Evolutionary conservation across 2,797 vertebrate genomes (phyloP).

Genomic region (Bradypodion ventrale): DNA sequence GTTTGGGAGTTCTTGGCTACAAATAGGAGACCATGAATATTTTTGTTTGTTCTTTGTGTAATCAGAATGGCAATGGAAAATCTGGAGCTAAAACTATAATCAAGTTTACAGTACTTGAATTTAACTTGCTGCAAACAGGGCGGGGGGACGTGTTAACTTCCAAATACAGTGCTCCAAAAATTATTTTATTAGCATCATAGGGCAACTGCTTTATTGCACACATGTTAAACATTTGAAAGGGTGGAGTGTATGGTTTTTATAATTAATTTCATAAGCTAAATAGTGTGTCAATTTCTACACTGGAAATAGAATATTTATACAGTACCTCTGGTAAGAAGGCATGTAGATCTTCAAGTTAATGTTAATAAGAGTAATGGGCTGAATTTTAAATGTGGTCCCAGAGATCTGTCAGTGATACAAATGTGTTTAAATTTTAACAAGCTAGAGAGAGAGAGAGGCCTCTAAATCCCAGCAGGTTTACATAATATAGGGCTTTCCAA

Average conservation of each 20-base stretch:
- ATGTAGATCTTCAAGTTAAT: slow-evolving; percentile 29
- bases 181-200: slow-evolving; percentile 42
- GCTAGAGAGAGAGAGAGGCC: slow-evolving; percentile 36
- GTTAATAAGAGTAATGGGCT: slow-evolving; percentile 27
- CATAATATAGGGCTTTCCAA: slow-evolving; percentile 48
- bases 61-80: slow-evolving; percentile 77
- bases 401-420: slow-evolving; percentile 45
- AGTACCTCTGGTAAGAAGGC: not conserved
- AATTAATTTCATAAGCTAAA: slow-evolving; percentile 45
- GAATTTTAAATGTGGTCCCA: slow-evolving; percentile 55
- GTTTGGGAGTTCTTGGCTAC: slow-evolving; percentile 66
- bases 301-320: slow-evolving; percentile 57
- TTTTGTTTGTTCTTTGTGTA: slow-evolving; percentile 65
- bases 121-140: slow-evolving; percentile 49
- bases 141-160: slow-evolving; percentile 41
- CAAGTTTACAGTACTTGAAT: slow-evolving; percentile 49
- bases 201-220: slow-evolving; percentile 47
- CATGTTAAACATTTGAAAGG: slow-evolving; percentile 28
- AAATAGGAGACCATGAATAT: slow-evolving; percentile 68
- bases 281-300: slow-evolving; percentile 48
- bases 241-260: slow-evolving; percentile 47
- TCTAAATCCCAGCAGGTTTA: slow-evolving; percentile 39
- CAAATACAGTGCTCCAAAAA: slow-evolving; percentile 65
- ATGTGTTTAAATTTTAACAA: slow-evolving; percentile 47
- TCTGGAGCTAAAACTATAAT: slow-evolving; percentile 45